These are phyloP conservation scores for Leptonema lineaticorne DNA, from an alignment of 1,140 invertebrate species.

Conservation along the genomic window DNA sequence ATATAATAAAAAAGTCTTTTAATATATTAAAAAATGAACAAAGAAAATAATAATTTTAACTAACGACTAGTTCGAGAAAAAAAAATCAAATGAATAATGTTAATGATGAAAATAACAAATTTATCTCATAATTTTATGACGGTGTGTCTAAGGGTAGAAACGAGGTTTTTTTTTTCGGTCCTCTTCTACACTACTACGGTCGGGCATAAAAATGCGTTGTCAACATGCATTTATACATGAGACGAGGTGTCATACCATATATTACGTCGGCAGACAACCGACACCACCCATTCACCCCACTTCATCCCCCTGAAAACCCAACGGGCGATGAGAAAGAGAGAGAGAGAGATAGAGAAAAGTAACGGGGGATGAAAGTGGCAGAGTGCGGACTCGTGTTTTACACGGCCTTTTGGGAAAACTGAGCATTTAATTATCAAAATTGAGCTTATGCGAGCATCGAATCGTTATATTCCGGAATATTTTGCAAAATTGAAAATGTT, in stretches of 20 bases:
- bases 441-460: conserved; percentile 14
- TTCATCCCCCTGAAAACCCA: neutral
- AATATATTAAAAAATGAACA: no score
- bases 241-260: conserved; percentile 40
- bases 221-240: conserved; percentile 41
- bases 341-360: no score
- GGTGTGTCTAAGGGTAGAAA: no score
- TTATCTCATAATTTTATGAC: no score
- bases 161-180: no score
- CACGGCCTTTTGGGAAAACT: conserved; percentile 12
- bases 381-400: neutral
- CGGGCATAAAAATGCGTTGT: conserved; percentile 33
- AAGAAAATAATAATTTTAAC: no score
- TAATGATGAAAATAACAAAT: no score
- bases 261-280: conserved; percentile 32
- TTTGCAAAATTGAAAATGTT: no score
- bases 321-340: neutral
- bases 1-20: no score
- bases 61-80: no score
- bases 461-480: neutral
- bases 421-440: conserved; percentile 40
- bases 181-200: no score
- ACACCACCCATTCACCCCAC: conserved; percentile 5
- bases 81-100: no score
- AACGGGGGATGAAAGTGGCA: conserved; percentile 4